Evolutionary conservation across 1,140 invertebrate genomes (phyloP).

Genomic region (Drosophila equinoxialis): DNA sequence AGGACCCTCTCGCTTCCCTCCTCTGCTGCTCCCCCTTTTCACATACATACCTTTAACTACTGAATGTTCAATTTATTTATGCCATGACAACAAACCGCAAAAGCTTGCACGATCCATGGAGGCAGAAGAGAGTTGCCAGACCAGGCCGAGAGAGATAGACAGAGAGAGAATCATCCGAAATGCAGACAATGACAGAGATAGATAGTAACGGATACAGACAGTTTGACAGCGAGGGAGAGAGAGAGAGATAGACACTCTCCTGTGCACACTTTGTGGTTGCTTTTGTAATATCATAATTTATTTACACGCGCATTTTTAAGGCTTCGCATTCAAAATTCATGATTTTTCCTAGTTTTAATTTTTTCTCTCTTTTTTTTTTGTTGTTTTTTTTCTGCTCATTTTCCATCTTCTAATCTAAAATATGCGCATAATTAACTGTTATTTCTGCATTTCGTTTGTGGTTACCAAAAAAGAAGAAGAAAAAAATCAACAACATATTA

Average conservation of each 20-base stretch:
- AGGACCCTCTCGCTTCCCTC: no score
- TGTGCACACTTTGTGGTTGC: conserved; percentile 62
- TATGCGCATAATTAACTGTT: conserved; percentile 69
- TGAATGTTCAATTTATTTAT: conserved; percentile 59
- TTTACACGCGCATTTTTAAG: conserved; percentile 65
- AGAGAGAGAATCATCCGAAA: conserved; percentile 15
- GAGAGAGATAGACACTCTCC: conserved; percentile 12
- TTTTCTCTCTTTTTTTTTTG: not conserved
- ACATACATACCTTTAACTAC: conserved; percentile 6
- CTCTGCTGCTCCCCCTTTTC: no score
- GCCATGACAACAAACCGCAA: conserved; percentile 66
- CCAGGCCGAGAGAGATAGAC: not conserved
- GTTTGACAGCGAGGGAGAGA: not conserved
- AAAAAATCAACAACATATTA: conserved; percentile 6
- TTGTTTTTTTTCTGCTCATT: conserved; percentile 18
- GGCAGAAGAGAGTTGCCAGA: conserved; percentile 45
- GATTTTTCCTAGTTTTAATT: conserved; percentile 32
- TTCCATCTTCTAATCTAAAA: conserved; percentile 53
- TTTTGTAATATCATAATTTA: conserved; percentile 66
- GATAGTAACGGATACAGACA: not conserved
- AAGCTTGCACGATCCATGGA: conserved; percentile 59
- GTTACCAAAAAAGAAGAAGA: conserved; percentile 26
- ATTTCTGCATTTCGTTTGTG: conserved; percentile 48
- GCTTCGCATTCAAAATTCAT: conserved; percentile 70
- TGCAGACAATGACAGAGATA: conserved; percentile 16